Base-by-base conservation (phyloP, 2,797 vertebrate species). In the Steatocranus sp. region DNA sequence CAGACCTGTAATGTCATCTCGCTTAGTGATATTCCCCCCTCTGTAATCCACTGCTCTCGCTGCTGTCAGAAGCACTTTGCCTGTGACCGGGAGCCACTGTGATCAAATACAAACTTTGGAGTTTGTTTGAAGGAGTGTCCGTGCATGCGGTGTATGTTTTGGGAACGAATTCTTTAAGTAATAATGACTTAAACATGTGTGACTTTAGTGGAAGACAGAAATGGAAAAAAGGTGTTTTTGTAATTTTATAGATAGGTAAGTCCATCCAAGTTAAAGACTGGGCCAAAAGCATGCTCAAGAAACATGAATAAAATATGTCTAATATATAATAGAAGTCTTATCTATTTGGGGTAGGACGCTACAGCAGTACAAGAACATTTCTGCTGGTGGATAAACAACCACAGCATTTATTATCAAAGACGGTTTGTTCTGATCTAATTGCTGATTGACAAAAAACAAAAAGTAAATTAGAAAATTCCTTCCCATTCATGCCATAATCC, bases 51-150 rank as follows among this genome's bases (percentile, higher is more conserved):
- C 43, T 11, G 54, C 84, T 75, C 76, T 82, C 18, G 56, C 76
- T 56, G 81, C 91, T 93, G 94, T 91, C 93, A 93, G 86, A 93
- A 87, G 80, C 84, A 88, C 76, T 93, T 87, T 89, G 75, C 73
- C 79, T 86, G 70, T 78, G 82, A 81, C 80, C 34, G 23, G 76
- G 68, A 87, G 58, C 83, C 46, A 61, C 86, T 88, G 85, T 68
- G 78, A 90, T 94, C 91, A 87, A 80, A 85, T 86, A 36, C 70
- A 84, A 91, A 79, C 82, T 18, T 46, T 68, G 75, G 85, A 81
- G 83, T 73, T 92, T 88, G 89, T 92, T 94, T 84, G 87, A 93
- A 93, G 85, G 80, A 79, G 83, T 20, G 82, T 85, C 84, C 36
- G 43, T 80, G 54, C 82, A 41, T 63, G 81, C 61, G 27, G 58